Base-by-base conservation (phyloP, 2,797 vertebrate genomes). In the Champsocephalus esox region DNA sequence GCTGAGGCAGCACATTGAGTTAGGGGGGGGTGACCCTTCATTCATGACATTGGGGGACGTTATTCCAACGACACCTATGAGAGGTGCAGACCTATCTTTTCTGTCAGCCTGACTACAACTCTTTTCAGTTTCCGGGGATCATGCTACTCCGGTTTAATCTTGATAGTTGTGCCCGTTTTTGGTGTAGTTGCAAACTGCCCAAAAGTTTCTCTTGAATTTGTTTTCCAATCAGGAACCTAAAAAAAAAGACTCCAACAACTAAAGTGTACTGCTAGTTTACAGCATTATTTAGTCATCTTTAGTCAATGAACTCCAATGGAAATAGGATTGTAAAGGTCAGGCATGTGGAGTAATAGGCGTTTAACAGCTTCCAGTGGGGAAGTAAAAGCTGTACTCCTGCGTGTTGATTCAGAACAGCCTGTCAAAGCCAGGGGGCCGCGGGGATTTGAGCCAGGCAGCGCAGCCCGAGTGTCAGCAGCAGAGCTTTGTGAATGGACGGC, bases 1-100 rank as follows among this genome's bases (percentile, higher is more conserved):
- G 93, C 93, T 94, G 94, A 94, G 93, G 91, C 93, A 92, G 93
- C 91, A 93, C 88, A 88, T 92, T 91, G 88, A 91, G 81, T 85
- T 75, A 73, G 91, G 89, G 85, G 85, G 88, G 90, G 92, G 85
- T 83, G 82, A 88, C 88, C 89, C 84, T 92, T 93, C 93, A 94
- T 94, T 95, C 92, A 94, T 90, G 87, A 89, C 88, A 83, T 44
- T 64, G 68, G 77, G 52, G 71, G 68, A 73, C 48, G 55, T 81
- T 81, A 77, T 77, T 82, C 61, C 57, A 75, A 84, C 73, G 70
- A 68, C 80, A 80, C 79, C 69, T 89, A 59, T 24, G 69, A 78
- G 82, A 78, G 64, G 60, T 12, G 9, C 49, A 16, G 14, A 56
- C 49, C 34, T 48, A 34, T 63, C 75, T 80, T 7, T 50, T 57